phyloP scores from a whole-genome alignment of 2,888 invertebrate species.

The Ennomos fuscantarius region DNA sequence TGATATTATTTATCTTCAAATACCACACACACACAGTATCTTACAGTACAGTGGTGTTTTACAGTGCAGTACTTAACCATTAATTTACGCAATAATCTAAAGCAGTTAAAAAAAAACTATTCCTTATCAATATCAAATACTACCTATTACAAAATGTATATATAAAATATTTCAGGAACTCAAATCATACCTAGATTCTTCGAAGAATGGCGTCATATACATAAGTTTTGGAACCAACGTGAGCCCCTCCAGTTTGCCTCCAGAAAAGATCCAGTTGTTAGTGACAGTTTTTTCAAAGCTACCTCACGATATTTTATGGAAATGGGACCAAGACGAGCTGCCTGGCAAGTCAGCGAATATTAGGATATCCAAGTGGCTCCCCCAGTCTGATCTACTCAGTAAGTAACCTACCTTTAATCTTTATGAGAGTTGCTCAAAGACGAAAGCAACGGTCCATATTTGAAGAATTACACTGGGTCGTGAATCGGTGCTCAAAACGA shows the following conservation, averaged over 20 bases:
- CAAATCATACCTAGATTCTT: constrained; percentile 53
- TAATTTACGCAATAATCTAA: too few relatives aligned
- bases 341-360: constrained; percentile 55
- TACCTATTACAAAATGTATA: too few relatives aligned
- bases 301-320: constrained; percentile 63
- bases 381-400: constrained; percentile 60
- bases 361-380: constrained; percentile 62
- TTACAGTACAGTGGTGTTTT: too few relatives aligned
- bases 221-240: constrained; percentile 65
- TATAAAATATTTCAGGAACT: constrained; percentile 54
- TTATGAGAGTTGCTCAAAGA: too few relatives aligned
- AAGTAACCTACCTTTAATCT: constrained; percentile 27
- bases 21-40: too few relatives aligned
- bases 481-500: too few relatives aligned
- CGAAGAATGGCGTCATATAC: constrained; percentile 59
- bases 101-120: neutral
- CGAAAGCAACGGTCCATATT: too few relatives aligned
- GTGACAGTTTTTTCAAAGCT: constrained; percentile 55
- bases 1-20: too few relatives aligned
- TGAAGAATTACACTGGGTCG: too few relatives aligned
- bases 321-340: constrained; percentile 59
- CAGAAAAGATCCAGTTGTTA: constrained; percentile 50
- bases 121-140: too few relatives aligned
- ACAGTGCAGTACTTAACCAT: too few relatives aligned
- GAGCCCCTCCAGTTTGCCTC: constrained; percentile 48